A percentile compares a stretch with the other conserved stretches of the same genome.
phyloP scores from a whole-genome alignment of 2,888 invertebrate species.

The Drosophila fulvimacula region DNA sequence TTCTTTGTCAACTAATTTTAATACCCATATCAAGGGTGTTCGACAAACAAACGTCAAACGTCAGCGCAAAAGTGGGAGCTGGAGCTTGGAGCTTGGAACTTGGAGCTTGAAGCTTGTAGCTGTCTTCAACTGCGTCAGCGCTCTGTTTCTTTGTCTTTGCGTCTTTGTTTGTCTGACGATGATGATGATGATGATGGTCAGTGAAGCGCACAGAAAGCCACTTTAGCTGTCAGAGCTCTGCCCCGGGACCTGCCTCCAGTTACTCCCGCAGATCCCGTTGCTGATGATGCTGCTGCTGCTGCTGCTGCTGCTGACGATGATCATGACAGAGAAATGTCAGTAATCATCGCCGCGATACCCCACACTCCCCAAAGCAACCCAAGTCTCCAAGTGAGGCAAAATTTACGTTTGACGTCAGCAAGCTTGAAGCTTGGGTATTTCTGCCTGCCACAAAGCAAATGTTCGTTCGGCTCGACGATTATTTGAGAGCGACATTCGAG shows the following conservation, averaged over 20 bases:
- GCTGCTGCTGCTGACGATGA: conserved; percentile 28
- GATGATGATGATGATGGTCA: conserved; percentile 47
- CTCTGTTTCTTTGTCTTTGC: conserved; percentile 39
- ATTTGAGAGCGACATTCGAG: conserved; percentile 45
- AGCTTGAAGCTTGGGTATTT: conserved; percentile 52
- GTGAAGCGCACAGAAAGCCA: conserved; percentile 51
- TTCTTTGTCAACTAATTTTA: neutral
- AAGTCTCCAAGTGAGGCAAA: conserved; percentile 10
- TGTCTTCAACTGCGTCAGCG: conserved; percentile 20
- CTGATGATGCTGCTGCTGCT: conserved; percentile 10
- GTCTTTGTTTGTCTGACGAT: conserved; percentile 39
- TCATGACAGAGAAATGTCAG: conserved; percentile 70
- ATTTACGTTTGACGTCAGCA: conserved; percentile 65
- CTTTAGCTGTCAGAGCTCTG: conserved; percentile 20
- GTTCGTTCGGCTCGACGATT: conserved; percentile 30
- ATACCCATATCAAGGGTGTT: conserved; percentile 25
- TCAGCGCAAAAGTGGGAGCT: conserved; percentile 30
- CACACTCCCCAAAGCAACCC: neutral
- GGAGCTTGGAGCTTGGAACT: conserved; percentile 24
- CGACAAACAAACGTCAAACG: conserved; percentile 29
- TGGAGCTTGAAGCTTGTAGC: conserved; percentile 23
- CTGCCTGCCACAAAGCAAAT: conserved; percentile 32
- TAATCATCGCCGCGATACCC: conserved; percentile 13
- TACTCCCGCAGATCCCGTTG: conserved; percentile 8
- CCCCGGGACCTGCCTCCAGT: conserved; percentile 5